phyloP scores from a whole-genome alignment of 2,797 vertebrate species.

The Lycodopsis pacificus region DNA sequence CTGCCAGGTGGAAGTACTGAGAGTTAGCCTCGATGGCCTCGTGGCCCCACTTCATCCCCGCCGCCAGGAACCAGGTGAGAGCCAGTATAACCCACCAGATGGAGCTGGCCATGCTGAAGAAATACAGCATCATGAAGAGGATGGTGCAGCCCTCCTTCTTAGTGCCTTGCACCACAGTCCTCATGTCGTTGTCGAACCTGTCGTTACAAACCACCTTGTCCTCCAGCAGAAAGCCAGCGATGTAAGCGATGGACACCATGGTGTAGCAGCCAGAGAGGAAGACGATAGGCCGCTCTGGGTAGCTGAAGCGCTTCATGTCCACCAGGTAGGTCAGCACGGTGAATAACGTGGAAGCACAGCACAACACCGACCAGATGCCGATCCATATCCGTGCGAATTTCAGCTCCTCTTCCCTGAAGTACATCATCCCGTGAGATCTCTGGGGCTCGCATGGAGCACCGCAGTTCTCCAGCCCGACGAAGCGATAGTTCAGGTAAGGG shows the following conservation, averaged over 20 bases:
- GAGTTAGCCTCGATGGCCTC: constrained; percentile 98
- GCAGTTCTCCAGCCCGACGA: constrained; percentile 94
- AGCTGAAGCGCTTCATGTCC: constrained; percentile 98
- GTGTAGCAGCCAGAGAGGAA: constrained; percentile 97
- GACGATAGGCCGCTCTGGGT: constrained; percentile 95
- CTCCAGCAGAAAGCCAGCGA: constrained; percentile 93
- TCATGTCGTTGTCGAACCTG: constrained; percentile 91
- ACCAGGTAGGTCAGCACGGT: constrained; percentile 96
- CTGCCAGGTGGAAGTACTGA: constrained; percentile 95
- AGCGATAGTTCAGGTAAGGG: constrained; percentile 94
- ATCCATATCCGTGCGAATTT: constrained; percentile 95
- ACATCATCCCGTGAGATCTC: constrained; percentile 92
- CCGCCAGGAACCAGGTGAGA: constrained; percentile 96
- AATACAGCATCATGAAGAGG: constrained; percentile 98
- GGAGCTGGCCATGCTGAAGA: constrained; percentile 97
- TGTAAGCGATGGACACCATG: constrained; percentile 94
- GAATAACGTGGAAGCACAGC: constrained; percentile 95
- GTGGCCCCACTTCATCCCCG: constrained; percentile 98
- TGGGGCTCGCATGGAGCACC: constrained; percentile 92
- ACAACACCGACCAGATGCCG: constrained; percentile 94
- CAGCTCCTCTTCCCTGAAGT: constrained; percentile 93
- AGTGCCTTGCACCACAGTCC: constrained; percentile 95
- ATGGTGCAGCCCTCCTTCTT: constrained; percentile 98
- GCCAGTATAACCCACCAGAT: constrained; percentile 98
- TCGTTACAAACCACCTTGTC: constrained; percentile 95